Conservation (phyloP, 2,797 vertebrate genomes). For the Lepilemur ruficaudatus region DNA sequence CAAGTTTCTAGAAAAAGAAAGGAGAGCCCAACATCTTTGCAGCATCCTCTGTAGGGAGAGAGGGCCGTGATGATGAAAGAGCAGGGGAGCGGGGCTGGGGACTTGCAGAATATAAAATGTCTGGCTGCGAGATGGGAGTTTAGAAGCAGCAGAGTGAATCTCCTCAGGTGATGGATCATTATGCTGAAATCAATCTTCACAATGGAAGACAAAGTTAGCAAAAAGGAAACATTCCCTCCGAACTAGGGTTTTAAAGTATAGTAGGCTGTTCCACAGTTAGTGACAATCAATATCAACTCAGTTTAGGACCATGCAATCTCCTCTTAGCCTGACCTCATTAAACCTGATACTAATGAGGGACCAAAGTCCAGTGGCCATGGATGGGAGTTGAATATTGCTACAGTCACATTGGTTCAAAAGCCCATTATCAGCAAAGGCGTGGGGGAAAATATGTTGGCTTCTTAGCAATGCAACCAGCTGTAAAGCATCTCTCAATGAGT, state of each 20-base stretch:
- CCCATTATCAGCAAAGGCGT: conserved; percentile 29
- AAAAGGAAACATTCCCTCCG: conserved; percentile 52
- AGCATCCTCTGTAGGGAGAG: conserved; percentile 32
- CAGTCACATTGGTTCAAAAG: conserved; percentile 30
- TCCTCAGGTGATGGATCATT: conserved; percentile 56
- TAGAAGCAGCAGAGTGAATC: conserved; percentile 57
- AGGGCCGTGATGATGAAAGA: conserved; percentile 35
- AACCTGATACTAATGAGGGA: conserved; percentile 61
- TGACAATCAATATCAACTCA: conserved; percentile 74
- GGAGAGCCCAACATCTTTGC: conserved; percentile 55
- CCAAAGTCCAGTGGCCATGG: conserved; percentile 13
- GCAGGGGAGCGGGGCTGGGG: conserved; percentile 7
- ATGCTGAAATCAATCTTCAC: conserved; percentile 61
- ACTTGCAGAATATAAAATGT: conserved; percentile 19
- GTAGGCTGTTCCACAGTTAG: background rate
- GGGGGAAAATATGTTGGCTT: background rate
- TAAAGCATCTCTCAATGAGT: background rate
- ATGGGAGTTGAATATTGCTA: background rate
- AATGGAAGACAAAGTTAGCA: conserved; percentile 52
- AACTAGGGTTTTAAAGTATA: conserved; percentile 27
- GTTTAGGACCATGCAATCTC: conserved; percentile 66
- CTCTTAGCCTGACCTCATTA: conserved; percentile 74
- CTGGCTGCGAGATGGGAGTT: conserved; percentile 52
- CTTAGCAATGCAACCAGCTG: background rate
- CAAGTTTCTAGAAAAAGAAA: conserved; percentile 68